Evolutionary conservation across 2,797 vertebrate species (phyloP).

Genomic region (Pseudocheirus occidentalis): DNA sequence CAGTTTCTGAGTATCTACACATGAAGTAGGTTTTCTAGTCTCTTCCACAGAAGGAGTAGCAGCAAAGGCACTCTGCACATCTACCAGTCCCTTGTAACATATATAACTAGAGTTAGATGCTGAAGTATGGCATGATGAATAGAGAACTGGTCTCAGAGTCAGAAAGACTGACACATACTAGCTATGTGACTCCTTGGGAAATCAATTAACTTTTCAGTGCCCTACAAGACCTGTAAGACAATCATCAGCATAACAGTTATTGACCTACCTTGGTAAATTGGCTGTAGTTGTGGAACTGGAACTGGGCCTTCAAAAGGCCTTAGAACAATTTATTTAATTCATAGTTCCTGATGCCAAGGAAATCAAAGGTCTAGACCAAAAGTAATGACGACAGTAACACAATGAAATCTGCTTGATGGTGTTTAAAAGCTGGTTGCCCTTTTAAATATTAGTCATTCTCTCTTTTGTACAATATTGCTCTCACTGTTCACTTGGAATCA

Average conservation of each 20-base stretch:
- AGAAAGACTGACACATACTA: not conserved
- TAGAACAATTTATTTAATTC: not conserved
- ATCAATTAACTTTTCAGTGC: not conserved
- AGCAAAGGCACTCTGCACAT: not conserved
- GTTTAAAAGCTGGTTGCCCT: constrained; percentile 8
- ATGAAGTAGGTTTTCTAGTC: not conserved
- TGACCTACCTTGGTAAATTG: not conserved
- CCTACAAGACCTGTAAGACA: not conserved
- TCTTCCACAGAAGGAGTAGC: not conserved
- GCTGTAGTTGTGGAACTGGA: not conserved
- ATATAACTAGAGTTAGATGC: not conserved
- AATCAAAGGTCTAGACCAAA: not conserved
- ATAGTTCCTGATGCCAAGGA: not conserved
- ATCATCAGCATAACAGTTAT: not conserved
- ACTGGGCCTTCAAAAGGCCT: not conserved
- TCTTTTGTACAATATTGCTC: constrained; percentile 24
- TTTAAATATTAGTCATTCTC: constrained; percentile 16
- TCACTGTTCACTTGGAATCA: not conserved
- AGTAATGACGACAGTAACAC: not conserved
- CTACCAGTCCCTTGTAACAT: not conserved
- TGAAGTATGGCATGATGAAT: not conserved
- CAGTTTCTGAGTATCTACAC: not conserved
- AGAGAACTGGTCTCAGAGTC: not conserved
- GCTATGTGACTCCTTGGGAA: not conserved
- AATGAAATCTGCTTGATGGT: not conserved